phyloP scores from a whole-genome alignment of 2,113 vertebrate species.

The Ornithorhynchus anatinus region DNA sequence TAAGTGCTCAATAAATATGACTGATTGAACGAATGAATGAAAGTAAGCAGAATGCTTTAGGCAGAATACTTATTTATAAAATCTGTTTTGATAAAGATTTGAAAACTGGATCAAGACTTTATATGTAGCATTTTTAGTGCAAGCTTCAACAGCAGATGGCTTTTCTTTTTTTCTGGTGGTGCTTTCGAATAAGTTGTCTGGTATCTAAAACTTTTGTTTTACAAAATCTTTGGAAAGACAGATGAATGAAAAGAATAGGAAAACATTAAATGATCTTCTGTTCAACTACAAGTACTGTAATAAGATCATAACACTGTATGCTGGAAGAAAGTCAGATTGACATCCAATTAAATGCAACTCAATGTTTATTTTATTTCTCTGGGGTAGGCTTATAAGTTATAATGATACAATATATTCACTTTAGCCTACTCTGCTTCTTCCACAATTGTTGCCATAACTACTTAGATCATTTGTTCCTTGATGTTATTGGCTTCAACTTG shows the following conservation, averaged over 20 bases:
- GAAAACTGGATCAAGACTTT: not conserved
- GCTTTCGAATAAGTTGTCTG: not conserved
- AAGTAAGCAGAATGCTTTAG: not conserved
- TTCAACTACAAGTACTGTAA: not conserved
- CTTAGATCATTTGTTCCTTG: not conserved
- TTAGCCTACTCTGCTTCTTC: not conserved
- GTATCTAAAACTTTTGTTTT: not conserved
- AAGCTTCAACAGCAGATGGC: not conserved
- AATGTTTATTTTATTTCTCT: not conserved
- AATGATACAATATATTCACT: not conserved
- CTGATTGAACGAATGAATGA: too few species aligned
- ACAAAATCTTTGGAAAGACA: not conserved
- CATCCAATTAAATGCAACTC: not conserved
- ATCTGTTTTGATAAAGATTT: not conserved
- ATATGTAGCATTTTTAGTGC: not conserved
- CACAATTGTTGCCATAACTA: not conserved
- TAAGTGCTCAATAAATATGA: too few species aligned
- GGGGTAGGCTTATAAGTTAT: not conserved
- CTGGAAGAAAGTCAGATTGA: not conserved
- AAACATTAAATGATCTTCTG: not conserved
- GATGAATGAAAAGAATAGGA: not conserved
- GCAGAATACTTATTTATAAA: not conserved
- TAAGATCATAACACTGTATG: not conserved
- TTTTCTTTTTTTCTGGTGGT: slow-evolving; percentile 14
- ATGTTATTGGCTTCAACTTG: not conserved